Evolutionary conservation across 2,888 invertebrate species (phyloP).

Genomic region (Microplitis deprimator): DNA sequence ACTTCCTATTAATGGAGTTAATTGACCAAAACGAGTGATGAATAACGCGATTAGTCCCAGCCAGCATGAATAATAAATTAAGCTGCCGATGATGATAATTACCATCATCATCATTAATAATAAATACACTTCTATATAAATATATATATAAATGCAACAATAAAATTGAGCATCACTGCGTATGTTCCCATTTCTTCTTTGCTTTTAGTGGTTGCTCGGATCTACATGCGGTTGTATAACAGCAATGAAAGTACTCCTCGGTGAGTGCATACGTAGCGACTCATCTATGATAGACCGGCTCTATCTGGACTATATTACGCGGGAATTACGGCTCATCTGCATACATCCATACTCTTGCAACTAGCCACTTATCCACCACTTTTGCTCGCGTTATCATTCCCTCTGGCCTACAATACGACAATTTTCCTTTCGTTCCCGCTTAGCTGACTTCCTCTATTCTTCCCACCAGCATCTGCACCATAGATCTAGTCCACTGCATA

Average conservation of each 20-base stretch:
- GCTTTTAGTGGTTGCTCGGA: conserved; percentile 56
- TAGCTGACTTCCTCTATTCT: conserved; percentile 28
- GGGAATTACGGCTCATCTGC: not conserved
- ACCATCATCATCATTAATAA: not conserved
- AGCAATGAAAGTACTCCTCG: conserved; percentile 65
- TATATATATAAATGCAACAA: not conserved
- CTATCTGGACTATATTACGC: conserved; percentile 21
- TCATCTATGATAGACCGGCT: conserved; percentile 39
- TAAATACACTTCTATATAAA: conserved; percentile 1
- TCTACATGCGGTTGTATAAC: conserved; percentile 64
- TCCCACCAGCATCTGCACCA: not conserved
- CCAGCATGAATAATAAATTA: conserved; percentile 1
- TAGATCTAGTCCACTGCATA: too few species aligned
- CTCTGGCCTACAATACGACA: conserved; percentile 16
- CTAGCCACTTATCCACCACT: conserved; percentile 3
- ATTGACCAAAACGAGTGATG: not conserved
- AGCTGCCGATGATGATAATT: not conserved
- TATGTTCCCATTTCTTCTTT: conserved; percentile 64
- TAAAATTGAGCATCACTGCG: conserved; percentile 60
- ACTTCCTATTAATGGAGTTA: not conserved
- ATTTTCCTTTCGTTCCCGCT: conserved; percentile 39
- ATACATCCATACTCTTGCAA: not conserved
- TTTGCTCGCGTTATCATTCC: not conserved
- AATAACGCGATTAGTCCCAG: not conserved
- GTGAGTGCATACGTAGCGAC: conserved; percentile 47